These are phyloP conservation scores for Corythoichthys haematopterus DNA, from an alignment of 2,113 vertebrate species.

Conservation along the genomic window DNA sequence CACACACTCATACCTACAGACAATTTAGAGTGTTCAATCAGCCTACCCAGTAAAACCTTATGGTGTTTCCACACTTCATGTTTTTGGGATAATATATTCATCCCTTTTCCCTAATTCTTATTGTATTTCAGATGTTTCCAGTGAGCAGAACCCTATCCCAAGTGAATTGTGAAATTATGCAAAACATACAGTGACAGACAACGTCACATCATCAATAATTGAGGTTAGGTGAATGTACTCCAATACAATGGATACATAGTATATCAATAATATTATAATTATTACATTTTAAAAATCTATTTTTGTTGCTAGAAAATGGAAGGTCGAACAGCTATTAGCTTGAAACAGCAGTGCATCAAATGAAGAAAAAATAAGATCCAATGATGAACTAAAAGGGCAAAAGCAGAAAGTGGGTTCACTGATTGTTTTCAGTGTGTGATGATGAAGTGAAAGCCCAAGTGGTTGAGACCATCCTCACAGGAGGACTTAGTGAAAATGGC, in stretches of 20 bases:
- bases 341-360: conserved; percentile 2
- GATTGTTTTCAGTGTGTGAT: conserved; percentile 52
- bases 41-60: too few species aligned
- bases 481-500: conserved; percentile 54
- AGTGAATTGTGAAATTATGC: not conserved
- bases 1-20: too few species aligned
- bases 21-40: too few species aligned
- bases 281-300: not conserved
- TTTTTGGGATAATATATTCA: too few species aligned
- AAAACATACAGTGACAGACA: not conserved
- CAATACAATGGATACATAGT: not conserved
- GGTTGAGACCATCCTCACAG: conserved; percentile 44
- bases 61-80: too few species aligned
- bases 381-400: conserved; percentile 22
- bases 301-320: not conserved
- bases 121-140: too few species aligned
- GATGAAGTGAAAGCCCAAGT: conserved; percentile 56
- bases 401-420: conserved; percentile 38
- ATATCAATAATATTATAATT: not conserved
- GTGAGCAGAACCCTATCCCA: too few species aligned
- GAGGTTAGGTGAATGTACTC: not conserved
- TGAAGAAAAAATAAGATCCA: not conserved
- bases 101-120: too few species aligned
- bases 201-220: not conserved
- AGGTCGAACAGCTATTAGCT: conserved; percentile 7